Conservation (phyloP, 2,888 invertebrate genomes). For the Congeria kusceri region DNA sequence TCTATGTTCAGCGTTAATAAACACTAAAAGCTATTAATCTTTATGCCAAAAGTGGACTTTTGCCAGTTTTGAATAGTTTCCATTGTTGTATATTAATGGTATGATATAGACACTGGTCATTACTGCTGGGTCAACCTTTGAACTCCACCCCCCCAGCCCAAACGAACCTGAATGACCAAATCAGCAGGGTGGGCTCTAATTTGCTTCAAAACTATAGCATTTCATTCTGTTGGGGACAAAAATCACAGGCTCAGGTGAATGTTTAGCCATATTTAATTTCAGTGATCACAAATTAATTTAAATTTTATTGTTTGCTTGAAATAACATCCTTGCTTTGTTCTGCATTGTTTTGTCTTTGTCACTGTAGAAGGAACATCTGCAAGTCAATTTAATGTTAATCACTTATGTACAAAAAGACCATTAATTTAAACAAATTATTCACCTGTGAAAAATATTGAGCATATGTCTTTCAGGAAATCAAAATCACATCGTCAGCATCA, state of each 20-base stretch:
- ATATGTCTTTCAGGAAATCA: too few relatives aligned
- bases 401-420: too few relatives aligned
- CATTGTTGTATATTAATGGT: slow-evolving; percentile 32
- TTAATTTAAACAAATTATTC: too few relatives aligned
- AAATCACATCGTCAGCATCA: too few relatives aligned
- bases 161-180: slow-evolving; percentile 8
- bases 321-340: slow-evolving; percentile 7
- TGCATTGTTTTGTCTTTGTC: neutral
- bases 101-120: slow-evolving; percentile 36
- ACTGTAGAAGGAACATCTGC: too few relatives aligned
- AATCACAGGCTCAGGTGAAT: neutral
- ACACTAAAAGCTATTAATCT: neutral
- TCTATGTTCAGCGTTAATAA: too few relatives aligned
- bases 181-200: slow-evolving; percentile 24
- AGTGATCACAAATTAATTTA: neutral
- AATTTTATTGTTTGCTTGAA: slow-evolving; percentile 7
- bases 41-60: neutral
- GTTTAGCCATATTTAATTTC: slow-evolving; percentile 2
- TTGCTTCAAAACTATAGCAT: slow-evolving; percentile 23
- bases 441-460: too few relatives aligned
- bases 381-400: too few relatives aligned
- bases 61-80: too few relatives aligned
- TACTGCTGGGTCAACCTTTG: slow-evolving; percentile 23
- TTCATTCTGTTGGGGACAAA: slow-evolving; percentile 2
- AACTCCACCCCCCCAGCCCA: neutral